These are phyloP conservation scores for Cenopis cana DNA, from an alignment of 2,888 invertebrate species.

Conservation along the genomic window DNA sequence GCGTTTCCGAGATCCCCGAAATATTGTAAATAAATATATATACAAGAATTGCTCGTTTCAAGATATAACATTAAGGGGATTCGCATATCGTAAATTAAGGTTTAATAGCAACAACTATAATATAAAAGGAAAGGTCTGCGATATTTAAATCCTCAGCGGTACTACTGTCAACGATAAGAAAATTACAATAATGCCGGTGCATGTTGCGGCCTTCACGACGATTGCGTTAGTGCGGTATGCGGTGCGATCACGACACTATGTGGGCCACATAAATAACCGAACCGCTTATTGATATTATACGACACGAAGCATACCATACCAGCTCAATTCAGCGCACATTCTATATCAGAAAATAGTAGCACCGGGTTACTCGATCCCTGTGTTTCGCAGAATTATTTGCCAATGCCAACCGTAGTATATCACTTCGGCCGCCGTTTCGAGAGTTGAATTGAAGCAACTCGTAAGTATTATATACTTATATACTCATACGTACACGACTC, in stretches of 20 bases:
- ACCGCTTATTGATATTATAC: conserved; percentile 35
- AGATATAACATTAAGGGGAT: background rate
- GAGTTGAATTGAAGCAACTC: conserved; percentile 1
- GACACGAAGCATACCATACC: conserved; percentile 45
- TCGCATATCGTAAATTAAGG: background rate
- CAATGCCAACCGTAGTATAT: conserved; percentile 17
- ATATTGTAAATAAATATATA: no score
- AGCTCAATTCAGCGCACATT: conserved; percentile 49
- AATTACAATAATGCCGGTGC: conserved; percentile 56
- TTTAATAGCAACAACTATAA: background rate
- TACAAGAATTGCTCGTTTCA: no score
- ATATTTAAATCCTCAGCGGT: conserved; percentile 12
- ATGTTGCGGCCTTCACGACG: conserved; percentile 60
- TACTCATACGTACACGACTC: background rate
- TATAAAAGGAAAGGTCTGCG: background rate
- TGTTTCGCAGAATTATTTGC: conserved; percentile 26
- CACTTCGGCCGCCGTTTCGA: conserved; percentile 7
- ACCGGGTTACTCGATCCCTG: conserved; percentile 10
- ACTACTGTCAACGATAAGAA: conserved; percentile 26
- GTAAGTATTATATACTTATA: background rate
- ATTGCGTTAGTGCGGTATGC: conserved; percentile 75
- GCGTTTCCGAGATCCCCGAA: no score
- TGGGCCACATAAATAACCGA: conserved; percentile 61
- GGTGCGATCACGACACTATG: conserved; percentile 68
- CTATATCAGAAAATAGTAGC: conserved; percentile 16